Evolutionary conservation across 2,797 vertebrate species (phyloP), one percentile per base, ranked within the genome.

Genomic region (Melanotaenia parkinsoni): DNA sequence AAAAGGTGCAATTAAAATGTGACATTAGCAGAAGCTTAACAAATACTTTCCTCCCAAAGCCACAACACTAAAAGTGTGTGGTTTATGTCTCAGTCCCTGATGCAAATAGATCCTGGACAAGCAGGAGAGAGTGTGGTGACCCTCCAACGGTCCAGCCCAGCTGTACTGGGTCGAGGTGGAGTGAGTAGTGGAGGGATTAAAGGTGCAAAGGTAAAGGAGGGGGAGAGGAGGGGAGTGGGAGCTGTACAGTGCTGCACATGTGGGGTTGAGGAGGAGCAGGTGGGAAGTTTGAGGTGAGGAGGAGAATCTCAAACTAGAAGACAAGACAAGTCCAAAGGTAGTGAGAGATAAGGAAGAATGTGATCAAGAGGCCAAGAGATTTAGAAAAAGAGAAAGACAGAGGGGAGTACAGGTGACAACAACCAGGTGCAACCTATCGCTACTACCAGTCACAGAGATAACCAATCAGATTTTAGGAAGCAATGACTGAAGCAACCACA

Each of bases 311-410:
- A 94, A 90, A 94, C 91, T 92, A 89, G 81, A 85, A 94, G 93
- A 96, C 94, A 93, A 95, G 93, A 94, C 93, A 95, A 96, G 95
- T 96, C 94, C 83, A 88, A 85, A 86, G 86, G 70, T 37, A 87
- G 80, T 60, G 40, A 83, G 95, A 93, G 93, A 91, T 92, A 87
- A 91, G 51, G 94, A 73, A 72, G 71, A 69, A 74, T 64, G 78
- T 66, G 56, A 64, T 66, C 63, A 72, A 72, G 70, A 83, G 58
- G 66, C 32, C 43, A 12, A 76, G 32, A 84, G 67, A 81, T 66
- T 77, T 16, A 73, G 75, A 71, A 47, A 81, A 63, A 82, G 71
- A 65, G 57, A 81, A 51, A 82, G 57, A 83, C 58, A 75, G 67
- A 76, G 84, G 87, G 85, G 86, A 89, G 90, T 89, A 88, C 79